A percentile compares a stretch with the other conserved stretches of the same genome.
phyloP scores from a whole-genome alignment of 2,888 invertebrate genomes.

The Allacma fusca region DNA sequence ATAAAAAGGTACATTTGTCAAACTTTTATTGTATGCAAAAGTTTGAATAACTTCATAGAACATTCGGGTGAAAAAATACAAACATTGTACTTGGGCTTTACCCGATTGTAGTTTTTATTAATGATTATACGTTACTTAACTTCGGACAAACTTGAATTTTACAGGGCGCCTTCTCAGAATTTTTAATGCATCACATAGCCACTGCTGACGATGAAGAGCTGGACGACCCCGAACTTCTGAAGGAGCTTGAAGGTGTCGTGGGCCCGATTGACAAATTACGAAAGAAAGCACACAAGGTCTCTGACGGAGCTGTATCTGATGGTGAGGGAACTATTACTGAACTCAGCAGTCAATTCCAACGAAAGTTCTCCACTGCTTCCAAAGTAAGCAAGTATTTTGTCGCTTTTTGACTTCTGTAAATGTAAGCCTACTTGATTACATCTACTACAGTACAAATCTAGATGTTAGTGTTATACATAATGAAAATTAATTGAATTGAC shows the following conservation, averaged over 20 bases:
- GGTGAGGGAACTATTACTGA: conserved; percentile 39
- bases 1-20: conserved; percentile 66
- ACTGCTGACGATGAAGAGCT: conserved; percentile 62
- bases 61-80: too few relatives aligned
- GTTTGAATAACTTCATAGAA: too few relatives aligned
- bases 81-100: too few relatives aligned
- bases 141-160: too few relatives aligned
- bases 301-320: conserved; percentile 29
- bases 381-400: too few relatives aligned
- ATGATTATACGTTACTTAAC: too few relatives aligned
- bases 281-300: conserved; percentile 8
- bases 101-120: neutral
- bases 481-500: too few relatives aligned
- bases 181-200: conserved; percentile 71
- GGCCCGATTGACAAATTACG: conserved; percentile 49
- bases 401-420: too few relatives aligned
- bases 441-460: too few relatives aligned
- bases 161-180: conserved; percentile 76
- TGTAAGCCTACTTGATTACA: too few relatives aligned
- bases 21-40: too few relatives aligned
- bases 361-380: conserved; percentile 30
- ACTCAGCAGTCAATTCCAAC: conserved; percentile 23
- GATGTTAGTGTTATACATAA: too few relatives aligned
- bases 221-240: conserved; percentile 55
- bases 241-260: conserved; percentile 50